A percentile compares a stretch with the other conserved stretches of the same genome.
Evolutionary conservation across 2,113 vertebrate species (phyloP).

Genomic region (Balaenoptera acutorostrata): DNA sequence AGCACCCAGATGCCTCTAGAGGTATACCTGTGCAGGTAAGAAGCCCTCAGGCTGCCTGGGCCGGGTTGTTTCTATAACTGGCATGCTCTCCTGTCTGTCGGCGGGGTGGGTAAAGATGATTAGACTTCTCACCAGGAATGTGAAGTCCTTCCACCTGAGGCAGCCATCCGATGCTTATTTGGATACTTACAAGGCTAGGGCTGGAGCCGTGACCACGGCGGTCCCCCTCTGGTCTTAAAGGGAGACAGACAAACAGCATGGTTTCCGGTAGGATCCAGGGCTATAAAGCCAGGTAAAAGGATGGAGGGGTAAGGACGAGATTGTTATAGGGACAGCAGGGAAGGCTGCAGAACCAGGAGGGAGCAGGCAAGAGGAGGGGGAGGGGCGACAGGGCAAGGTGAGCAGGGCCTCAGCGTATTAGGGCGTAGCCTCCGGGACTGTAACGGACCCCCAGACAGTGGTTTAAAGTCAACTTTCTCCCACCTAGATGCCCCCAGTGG

Average conservation of each 20-base stretch:
- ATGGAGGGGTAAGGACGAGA: neutral
- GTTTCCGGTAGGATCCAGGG: accelerated
- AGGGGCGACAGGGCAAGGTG: accelerated
- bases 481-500: neutral
- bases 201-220: accelerated
- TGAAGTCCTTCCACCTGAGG: accelerated
- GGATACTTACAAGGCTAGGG: accelerated
- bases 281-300: neutral
- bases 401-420: neutral
- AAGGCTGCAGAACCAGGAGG: too few relatives aligned
- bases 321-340: neutral
- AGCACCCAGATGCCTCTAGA: slow-evolving; percentile 86
- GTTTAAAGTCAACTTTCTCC: too few relatives aligned
- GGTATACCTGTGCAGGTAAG: slow-evolving; percentile 88
- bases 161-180: accelerated
- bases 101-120: neutral
- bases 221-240: neutral
- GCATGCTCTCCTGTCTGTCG: accelerated
- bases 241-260: accelerated
- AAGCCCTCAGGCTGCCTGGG: accelerated
- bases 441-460: neutral
- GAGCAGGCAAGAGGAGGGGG: accelerated
- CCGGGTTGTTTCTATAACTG: accelerated
- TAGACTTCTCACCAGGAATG: neutral
- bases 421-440: neutral